Conservation (phyloP, 1,140 invertebrate genomes). For the Tetranychus cinnabarinus region DNA sequence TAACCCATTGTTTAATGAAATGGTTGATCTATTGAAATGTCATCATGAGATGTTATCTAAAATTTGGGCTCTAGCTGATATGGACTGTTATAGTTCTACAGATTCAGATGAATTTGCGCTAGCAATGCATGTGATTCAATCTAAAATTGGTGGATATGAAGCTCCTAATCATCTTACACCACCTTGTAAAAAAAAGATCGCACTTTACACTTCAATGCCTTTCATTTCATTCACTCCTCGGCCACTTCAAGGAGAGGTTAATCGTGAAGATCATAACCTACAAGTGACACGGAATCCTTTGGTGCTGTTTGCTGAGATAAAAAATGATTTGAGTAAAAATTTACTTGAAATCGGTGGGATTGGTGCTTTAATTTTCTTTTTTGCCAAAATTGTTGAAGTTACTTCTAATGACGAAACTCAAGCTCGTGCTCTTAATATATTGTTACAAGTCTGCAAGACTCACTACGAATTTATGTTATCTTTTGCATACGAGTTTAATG, state of each 20-base stretch:
- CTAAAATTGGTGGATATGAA: no score
- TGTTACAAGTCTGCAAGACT: not conserved
- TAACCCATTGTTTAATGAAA: not conserved
- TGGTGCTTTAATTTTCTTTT: slow-evolving; percentile 4
- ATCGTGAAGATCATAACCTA: not conserved
- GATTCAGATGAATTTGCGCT: no score
- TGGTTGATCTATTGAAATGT: not conserved
- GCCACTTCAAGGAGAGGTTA: not conserved
- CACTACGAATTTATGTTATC: not conserved
- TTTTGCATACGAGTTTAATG: not conserved
- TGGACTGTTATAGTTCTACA: no score
- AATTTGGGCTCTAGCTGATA: no score
- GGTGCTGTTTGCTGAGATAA: not conserved
- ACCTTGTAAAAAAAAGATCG: no score
- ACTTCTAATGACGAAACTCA: not conserved
- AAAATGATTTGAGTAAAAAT: not conserved
- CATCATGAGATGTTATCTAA: no score
- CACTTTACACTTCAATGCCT: not conserved
- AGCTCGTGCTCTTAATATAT: not conserved
- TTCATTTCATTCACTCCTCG: not conserved
- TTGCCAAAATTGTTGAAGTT: slow-evolving; percentile 5
- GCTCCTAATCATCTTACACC: no score
- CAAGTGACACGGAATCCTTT: not conserved
- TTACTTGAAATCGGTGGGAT: slow-evolving; percentile 6
- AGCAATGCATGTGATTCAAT: no score